These are phyloP conservation scores for Elysia crispata DNA, from an alignment of 2,888 invertebrate species.

Conservation along the genomic window DNA sequence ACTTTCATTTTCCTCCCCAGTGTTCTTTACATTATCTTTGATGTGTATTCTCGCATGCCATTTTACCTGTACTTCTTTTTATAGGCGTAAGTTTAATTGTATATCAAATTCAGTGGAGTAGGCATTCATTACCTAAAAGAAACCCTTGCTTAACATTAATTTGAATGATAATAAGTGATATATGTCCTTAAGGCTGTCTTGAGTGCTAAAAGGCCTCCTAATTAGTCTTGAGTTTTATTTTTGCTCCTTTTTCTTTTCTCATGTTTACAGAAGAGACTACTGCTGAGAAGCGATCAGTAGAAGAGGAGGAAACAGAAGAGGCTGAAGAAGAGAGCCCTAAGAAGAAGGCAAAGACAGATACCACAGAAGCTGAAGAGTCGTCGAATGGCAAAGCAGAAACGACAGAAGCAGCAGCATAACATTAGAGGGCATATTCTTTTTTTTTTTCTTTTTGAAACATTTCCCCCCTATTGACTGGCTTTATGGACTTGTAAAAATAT, in stretches of 20 bases:
- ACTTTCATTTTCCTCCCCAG: no score
- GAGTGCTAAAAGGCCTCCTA: no score
- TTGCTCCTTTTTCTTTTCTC: not conserved
- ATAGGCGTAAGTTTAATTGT: no score
- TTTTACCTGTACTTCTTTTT: no score
- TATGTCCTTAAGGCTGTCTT: no score
- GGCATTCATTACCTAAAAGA: no score
- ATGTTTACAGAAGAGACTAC: not conserved
- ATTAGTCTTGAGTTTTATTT: no score
- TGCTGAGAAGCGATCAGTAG: constrained; percentile 57
- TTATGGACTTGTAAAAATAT: constrained; percentile 39
- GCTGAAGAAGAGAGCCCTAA: constrained; percentile 64
- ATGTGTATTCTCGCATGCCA: no score
- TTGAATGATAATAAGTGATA: no score
- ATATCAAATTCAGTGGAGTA: no score
- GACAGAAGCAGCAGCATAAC: constrained; percentile 27
- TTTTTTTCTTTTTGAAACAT: not conserved
- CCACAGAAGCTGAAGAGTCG: constrained; percentile 32
- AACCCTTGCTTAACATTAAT: no score
- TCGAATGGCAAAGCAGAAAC: constrained; percentile 40
- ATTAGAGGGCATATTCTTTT: not conserved
- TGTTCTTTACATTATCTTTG: no score
- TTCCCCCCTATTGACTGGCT: not conserved
- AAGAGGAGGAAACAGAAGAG: constrained; percentile 55
- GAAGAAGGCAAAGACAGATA: constrained; percentile 62